Conservation (phyloP, 92 coral and sea anemone species). For the Galaxea fascicularis region DNA sequence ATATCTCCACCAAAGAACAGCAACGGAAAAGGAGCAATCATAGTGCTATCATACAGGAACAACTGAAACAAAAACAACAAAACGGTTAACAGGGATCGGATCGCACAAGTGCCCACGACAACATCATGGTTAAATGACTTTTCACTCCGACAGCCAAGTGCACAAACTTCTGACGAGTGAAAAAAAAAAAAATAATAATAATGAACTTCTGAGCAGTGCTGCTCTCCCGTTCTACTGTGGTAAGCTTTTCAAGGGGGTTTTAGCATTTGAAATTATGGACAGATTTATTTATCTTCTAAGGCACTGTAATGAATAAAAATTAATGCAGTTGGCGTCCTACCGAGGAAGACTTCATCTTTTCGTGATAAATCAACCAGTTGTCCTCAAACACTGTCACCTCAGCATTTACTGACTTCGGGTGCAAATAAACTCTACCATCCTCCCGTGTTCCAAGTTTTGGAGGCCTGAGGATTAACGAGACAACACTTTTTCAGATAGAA, state of each 20-base stretch:
- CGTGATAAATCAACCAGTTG: slow-evolving; percentile 96
- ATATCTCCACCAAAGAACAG: slow-evolving; percentile 98
- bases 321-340: slow-evolving; percentile 23
- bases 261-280: neutral
- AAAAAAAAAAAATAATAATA: too few species aligned
- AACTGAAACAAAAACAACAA: slow-evolving; percentile 53
- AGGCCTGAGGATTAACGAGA: slow-evolving; percentile 54
- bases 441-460: slow-evolving; percentile 80
- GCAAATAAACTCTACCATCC: slow-evolving; percentile 88
- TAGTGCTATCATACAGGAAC: slow-evolving; percentile 89
- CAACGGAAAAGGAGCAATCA: slow-evolving; percentile 92
- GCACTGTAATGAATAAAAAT: neutral
- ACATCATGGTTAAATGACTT: too few species aligned
- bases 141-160: too few species aligned
- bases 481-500: neutral
- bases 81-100: neutral
- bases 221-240: neutral
- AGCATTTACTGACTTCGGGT: slow-evolving; percentile 97
- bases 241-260: neutral
- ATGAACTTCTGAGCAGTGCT: neutral
- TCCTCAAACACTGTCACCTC: slow-evolving; percentile 67
- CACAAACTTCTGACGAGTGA: too few species aligned
- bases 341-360: slow-evolving; percentile 92
- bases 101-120: too few species aligned
- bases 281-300: too few species aligned